Conservation (phyloP, 2,888 invertebrate genomes). For the Pogonocherus hispidulus region DNA sequence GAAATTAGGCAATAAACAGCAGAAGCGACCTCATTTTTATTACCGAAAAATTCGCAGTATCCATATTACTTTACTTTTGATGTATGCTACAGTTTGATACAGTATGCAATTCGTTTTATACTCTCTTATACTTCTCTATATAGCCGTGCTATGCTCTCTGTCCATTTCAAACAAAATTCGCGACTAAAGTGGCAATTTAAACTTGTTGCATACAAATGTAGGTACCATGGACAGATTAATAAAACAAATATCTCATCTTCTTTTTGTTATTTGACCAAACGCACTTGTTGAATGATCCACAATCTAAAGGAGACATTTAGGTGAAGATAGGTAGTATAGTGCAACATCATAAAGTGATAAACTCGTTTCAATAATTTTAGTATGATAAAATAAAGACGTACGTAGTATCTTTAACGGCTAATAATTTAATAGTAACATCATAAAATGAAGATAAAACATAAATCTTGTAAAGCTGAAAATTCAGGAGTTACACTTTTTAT, state of each 20-base stretch:
- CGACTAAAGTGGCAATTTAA: too few relatives aligned
- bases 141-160: too few relatives aligned
- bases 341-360: not conserved
- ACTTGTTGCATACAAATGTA: too few relatives aligned
- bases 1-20: too few relatives aligned
- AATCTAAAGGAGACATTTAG: not conserved
- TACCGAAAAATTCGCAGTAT: too few relatives aligned
- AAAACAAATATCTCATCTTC: not conserved
- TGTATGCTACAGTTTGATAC: too few relatives aligned
- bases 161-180: too few relatives aligned
- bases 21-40: too few relatives aligned
- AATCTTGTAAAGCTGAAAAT: not conserved
- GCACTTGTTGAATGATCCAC: not conserved
- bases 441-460: not conserved
- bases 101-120: too few relatives aligned
- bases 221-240: not conserved
- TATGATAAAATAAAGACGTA: not conserved
- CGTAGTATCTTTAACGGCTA: not conserved
- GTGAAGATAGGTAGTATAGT: not conserved
- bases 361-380: not conserved
- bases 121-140: too few relatives aligned
- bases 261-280: not conserved
- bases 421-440: not conserved
- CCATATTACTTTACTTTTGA: too few relatives aligned
- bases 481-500: too few relatives aligned